Evolutionary conservation across 1,140 invertebrate genomes (phyloP), one percentile per base, ranked within the genome.

Genomic region (Drosophila pectinifera): DNA sequence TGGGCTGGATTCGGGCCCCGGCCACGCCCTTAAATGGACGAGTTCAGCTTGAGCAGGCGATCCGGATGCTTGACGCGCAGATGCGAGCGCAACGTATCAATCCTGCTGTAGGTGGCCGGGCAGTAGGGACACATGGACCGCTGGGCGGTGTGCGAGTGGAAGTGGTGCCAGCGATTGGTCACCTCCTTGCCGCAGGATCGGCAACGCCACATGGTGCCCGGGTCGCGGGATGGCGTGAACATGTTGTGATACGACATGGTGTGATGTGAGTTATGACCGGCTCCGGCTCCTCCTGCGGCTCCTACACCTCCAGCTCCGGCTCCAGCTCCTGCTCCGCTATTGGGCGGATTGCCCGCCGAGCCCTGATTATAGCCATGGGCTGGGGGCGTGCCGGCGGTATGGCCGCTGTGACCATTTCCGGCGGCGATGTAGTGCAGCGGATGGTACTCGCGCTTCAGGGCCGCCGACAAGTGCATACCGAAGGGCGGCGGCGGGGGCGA

Each of bases 81-180:
- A 92, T 97, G 96, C 31, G 95, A 95, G 81, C 96, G 94, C 77
- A 97, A 93, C 18, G 96, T 96, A 93, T 97, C 96, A 88, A 96
- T 96, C 90, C 96, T 95, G 93, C 96, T 96, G 93, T 97, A 97
- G 45, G 96, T 96, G 78, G 96, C 96, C 64, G 95, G 95, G 93
- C 96, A 97, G 92, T 96, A 96, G 36, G 96, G 96, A 92, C 96
- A 97, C 79, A 94, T 94, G 68, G 95, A 96, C 73, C 96, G 94
- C 92, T 96, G 95, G 49, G 95, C 94, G 41, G 95, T 96, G 92
- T 97, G 96, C 73, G 95, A 96, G 93, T 97, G 96, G 93, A 95
- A 96, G 93, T 97, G 96, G 93, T 97, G 96, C 96, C 96, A 97
- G 85, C 96, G 93, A 93, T 97, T 97, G 90, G 96, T 96, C 58